phyloP scores from a whole-genome alignment of 1,140 invertebrate species.

The Harpegnathos saltator region DNA sequence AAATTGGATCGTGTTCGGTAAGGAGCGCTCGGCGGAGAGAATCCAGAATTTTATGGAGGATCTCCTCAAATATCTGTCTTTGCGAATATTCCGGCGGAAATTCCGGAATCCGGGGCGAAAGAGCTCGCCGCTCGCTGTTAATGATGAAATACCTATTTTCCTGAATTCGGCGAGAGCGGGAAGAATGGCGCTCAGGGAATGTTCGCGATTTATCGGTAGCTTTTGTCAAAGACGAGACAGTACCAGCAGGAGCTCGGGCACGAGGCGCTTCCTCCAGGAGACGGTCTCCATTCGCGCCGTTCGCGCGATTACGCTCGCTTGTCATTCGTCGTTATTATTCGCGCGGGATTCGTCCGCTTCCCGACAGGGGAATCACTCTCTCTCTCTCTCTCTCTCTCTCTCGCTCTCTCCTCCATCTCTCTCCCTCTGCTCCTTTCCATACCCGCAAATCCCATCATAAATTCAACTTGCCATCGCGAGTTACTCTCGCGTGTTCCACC shows the following conservation, averaged over 20 bases:
- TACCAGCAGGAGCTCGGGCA: too few species aligned
- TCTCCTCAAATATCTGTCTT: constrained; percentile 4
- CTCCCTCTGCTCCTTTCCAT: too few species aligned
- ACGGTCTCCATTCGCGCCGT: too few species aligned
- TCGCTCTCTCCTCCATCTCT: neutral
- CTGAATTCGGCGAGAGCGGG: neutral
- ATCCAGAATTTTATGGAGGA: constrained; percentile 16
- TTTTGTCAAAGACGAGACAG: neutral
- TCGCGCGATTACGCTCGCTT: neutral
- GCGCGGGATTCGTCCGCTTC: constrained; percentile 3
- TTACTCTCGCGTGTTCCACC: neutral
- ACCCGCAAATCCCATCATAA: constrained; percentile 22
- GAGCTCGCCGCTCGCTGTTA: neutral
- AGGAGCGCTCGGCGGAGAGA: neutral
- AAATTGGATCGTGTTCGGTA: constrained; percentile 15
- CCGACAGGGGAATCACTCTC: too few species aligned
- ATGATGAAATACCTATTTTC: constrained; percentile 27
- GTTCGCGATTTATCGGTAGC: constrained; percentile 14
- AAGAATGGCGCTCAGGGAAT: neutral
- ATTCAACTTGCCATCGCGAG: constrained; percentile 19
- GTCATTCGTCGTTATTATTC: constrained; percentile 24
- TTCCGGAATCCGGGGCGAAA: neutral
- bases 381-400: neutral
- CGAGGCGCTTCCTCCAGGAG: neutral
- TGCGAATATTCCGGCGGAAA: neutral